Conservation (phyloP, 2,888 invertebrate species). For the Ophioninae sp. region DNA sequence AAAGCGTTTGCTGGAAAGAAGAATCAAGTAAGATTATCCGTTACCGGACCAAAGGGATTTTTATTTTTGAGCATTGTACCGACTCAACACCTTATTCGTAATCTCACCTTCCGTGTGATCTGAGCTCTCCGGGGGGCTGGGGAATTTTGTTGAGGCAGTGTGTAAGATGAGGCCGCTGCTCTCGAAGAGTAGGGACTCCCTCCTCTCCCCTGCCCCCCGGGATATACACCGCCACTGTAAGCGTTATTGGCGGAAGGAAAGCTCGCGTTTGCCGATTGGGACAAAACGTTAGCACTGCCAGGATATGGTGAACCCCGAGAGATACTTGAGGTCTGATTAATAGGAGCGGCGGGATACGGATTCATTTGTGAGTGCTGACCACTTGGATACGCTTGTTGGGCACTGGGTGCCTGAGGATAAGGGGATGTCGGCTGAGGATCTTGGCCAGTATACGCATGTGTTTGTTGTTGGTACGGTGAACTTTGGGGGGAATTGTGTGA, state of each 20-base stretch:
- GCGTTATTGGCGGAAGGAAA: constrained; percentile 57
- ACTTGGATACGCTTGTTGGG: constrained; percentile 57
- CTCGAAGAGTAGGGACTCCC: constrained; percentile 69
- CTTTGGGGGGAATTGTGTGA: constrained; percentile 47
- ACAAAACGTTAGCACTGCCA: constrained; percentile 17
- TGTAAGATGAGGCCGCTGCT: constrained; percentile 64
- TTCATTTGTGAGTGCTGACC: constrained; percentile 36
- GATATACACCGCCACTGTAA: constrained; percentile 72
- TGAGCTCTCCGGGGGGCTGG: constrained; percentile 74
- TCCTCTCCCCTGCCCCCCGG: constrained; percentile 77
- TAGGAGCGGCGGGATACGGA: constrained; percentile 54
- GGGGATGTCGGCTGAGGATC: constrained; percentile 65
- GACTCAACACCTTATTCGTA: not conserved
- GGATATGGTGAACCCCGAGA: constrained; percentile 63
- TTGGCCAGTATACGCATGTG: constrained; percentile 37
- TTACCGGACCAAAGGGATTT: not conserved
- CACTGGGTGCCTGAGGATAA: constrained; percentile 69
- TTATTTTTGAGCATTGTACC: not conserved
- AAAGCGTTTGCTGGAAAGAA: not conserved
- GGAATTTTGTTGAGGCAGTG: constrained; percentile 64
- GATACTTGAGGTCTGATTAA: constrained; percentile 51
- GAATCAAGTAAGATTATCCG: not conserved
- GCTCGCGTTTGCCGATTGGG: constrained; percentile 47
- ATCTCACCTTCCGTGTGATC: constrained; percentile 75
- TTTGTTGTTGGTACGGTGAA: constrained; percentile 41